Evolutionary conservation across 2,888 invertebrate species (phyloP).

Genomic region (Auanema freiburgensis): DNA sequence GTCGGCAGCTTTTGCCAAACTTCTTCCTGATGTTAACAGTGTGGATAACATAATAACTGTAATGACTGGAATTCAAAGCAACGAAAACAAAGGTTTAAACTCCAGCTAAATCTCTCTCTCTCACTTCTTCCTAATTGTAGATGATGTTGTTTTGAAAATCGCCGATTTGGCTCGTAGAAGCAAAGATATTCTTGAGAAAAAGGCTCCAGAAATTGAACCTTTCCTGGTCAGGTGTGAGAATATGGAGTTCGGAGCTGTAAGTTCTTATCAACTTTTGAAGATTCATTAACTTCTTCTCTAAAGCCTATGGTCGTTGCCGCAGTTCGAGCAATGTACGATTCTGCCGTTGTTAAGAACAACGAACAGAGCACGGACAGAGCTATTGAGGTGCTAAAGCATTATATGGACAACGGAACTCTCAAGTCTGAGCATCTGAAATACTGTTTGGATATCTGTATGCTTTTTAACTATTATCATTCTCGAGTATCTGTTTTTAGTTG

Average conservation of each 20-base stretch:
- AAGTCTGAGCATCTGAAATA: conserved; percentile 28
- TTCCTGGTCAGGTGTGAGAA: conserved; percentile 26
- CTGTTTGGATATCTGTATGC: conserved; percentile 36
- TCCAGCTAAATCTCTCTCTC: neutral
- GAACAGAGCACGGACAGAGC: conserved; percentile 30
- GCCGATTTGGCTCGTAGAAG: conserved; percentile 30
- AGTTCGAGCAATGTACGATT: conserved; percentile 34
- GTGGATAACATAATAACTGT: conserved; percentile 20
- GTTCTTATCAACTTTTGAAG: conserved; percentile 2
- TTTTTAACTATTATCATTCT: neutral
- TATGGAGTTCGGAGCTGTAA: conserved; percentile 26
- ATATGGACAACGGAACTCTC: conserved; percentile 24
- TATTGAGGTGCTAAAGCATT: conserved; percentile 32
- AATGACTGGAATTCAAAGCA: neutral
- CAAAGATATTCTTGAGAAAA: conserved; percentile 34
- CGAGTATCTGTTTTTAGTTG: conserved; percentile 24
- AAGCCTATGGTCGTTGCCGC: conserved; percentile 34
- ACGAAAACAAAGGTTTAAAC: neutral
- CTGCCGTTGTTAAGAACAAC: conserved; percentile 16
- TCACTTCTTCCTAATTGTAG: conserved; percentile 16
- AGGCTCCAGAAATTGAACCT: conserved; percentile 28
- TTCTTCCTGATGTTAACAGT: conserved; percentile 26
- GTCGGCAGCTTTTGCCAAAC: conserved; percentile 23
- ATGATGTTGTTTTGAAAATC: conserved; percentile 22
- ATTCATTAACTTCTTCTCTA: neutral